Evolutionary conservation across 1,140 invertebrate genomes (phyloP).

Genomic region (Cecropterus lyciades): DNA sequence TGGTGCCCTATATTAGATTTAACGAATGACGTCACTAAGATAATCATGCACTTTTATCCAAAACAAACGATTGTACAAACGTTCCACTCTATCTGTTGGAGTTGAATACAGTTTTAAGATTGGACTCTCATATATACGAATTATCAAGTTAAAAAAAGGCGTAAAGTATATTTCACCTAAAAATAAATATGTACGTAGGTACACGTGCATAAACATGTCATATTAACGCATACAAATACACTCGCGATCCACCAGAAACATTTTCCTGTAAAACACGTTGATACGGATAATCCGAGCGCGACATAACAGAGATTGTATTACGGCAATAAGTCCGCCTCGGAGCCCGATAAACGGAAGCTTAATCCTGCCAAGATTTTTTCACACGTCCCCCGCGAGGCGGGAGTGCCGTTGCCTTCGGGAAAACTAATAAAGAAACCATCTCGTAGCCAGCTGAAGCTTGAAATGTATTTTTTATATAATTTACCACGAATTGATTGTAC

Average conservation of each 20-base stretch:
- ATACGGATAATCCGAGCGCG: slow-evolving; percentile 72
- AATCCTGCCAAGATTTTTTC: slow-evolving; percentile 77
- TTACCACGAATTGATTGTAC: slow-evolving; percentile 76
- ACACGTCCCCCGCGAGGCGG: slow-evolving; percentile 70
- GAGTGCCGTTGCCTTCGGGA: slow-evolving; percentile 55
- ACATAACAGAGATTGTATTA: slow-evolving; percentile 82
- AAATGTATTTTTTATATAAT: slow-evolving; percentile 84
- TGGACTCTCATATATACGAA: no score
- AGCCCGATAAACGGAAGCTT: slow-evolving; percentile 74
- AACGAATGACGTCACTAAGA: no score
- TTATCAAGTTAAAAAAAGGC: no score
- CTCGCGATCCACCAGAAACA: slow-evolving; percentile 39
- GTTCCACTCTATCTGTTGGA: no score
- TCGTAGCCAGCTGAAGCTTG: slow-evolving; percentile 78
- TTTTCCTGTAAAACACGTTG: slow-evolving; percentile 61
- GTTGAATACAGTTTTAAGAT: no score
- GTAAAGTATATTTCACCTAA: no score
- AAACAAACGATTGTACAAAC: no score
- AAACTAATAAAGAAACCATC: slow-evolving; percentile 84
- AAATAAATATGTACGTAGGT: no score
- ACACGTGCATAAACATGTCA: slow-evolving; percentile 33
- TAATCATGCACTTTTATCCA: no score
- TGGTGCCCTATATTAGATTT: no score
- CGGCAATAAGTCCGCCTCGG: slow-evolving; percentile 75
- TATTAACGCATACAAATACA: slow-evolving; percentile 42